Evolutionary conservation across 2,888 invertebrate species (phyloP).

Genomic region (Palloptera scutellata): DNA sequence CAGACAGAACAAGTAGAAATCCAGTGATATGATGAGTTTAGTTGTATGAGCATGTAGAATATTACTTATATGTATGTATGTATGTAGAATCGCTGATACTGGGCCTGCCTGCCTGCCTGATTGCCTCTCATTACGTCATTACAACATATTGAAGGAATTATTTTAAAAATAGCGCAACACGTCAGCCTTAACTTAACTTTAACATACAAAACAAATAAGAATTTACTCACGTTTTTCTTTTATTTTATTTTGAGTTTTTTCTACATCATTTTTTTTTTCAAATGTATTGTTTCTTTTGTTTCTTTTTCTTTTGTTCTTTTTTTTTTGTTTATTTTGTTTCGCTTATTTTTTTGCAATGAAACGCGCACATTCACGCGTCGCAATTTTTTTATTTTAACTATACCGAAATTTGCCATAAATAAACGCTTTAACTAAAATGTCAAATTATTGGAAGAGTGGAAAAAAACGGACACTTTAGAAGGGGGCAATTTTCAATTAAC

Average conservation of each 20-base stretch:
- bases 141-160: constrained; percentile 19
- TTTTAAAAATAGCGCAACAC: constrained; percentile 31
- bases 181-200: constrained; percentile 16
- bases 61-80: not conserved
- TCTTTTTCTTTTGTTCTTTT: not conserved
- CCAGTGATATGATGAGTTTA: not conserved
- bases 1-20: no score
- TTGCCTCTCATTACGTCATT: constrained; percentile 26
- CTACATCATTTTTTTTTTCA: not conserved
- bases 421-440: constrained; percentile 4
- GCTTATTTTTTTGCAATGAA: not conserved
- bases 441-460: not conserved
- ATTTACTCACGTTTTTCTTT: not conserved
- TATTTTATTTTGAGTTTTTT: constrained; percentile 8
- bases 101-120: not conserved
- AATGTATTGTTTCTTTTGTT: not conserved
- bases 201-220: constrained; percentile 8
- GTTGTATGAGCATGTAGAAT: not conserved
- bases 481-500: no score
- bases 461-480: no score
- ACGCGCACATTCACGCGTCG: not conserved
- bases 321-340: not conserved
- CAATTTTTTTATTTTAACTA: not conserved
- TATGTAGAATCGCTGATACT: not conserved
- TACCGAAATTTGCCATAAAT: not conserved